These are phyloP conservation scores for Trichomalopsis sarcophagae DNA, from an alignment of 1,140 invertebrate species.

Conservation along the genomic window DNA sequence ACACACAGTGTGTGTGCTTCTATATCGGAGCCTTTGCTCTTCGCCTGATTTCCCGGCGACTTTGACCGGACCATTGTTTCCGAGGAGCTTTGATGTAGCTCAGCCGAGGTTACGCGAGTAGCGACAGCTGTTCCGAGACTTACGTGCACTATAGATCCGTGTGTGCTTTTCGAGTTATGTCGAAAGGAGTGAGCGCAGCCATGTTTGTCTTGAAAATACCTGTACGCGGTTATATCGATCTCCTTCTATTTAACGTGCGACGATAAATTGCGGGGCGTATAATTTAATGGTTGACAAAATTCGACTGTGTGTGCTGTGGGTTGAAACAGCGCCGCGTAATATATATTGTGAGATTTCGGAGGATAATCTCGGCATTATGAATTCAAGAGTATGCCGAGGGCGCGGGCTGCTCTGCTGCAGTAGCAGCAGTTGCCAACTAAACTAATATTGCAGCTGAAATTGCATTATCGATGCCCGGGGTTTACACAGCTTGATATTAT, in stretches of 20 bases:
- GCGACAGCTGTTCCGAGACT: not conserved
- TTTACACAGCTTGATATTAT: slow-evolving; percentile 6
- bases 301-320: not conserved
- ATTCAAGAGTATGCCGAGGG: slow-evolving; percentile 38
- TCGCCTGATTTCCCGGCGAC: not conserved
- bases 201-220: not conserved
- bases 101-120: not conserved
- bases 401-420: slow-evolving; percentile 30
- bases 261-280: not conserved
- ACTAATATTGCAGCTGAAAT: slow-evolving; percentile 14
- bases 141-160: not conserved
- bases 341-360: slow-evolving; percentile 33
- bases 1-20: too few species aligned
- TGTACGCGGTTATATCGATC: not conserved
- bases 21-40: not conserved
- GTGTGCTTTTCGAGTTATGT: not conserved
- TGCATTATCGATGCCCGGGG: slow-evolving; percentile 1
- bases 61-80: not conserved
- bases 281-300: not conserved
- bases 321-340: slow-evolving; percentile 23
- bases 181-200: not conserved
- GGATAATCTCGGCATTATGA: slow-evolving; percentile 45
- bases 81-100: not conserved
- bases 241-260: not conserved
- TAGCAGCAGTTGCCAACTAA: slow-evolving; percentile 5